Evolutionary conservation across 2,888 invertebrate genomes (phyloP).

Genomic region (Taenaris catops): DNA sequence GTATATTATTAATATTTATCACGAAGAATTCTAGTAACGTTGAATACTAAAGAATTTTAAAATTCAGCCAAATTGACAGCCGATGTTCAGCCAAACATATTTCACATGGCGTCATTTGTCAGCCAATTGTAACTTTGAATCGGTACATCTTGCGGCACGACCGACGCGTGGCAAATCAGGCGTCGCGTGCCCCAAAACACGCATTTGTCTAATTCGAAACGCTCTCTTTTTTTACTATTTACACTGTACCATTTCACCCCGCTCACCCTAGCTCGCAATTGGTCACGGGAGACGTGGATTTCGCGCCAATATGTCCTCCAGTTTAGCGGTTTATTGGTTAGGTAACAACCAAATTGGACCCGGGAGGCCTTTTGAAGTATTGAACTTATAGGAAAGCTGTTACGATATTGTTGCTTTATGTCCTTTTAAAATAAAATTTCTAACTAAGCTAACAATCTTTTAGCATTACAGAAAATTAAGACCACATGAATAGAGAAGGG

Average conservation of each 20-base stretch:
- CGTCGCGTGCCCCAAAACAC: conserved; percentile 73
- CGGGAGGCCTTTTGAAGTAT: conserved; percentile 31
- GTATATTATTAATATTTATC: too few relatives aligned
- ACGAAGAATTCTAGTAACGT: too few relatives aligned
- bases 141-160: conserved; percentile 27
- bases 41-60: too few relatives aligned
- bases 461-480: too few relatives aligned
- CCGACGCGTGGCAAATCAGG: conserved; percentile 44
- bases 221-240: conserved; percentile 69
- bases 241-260: conserved; percentile 43
- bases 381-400: conserved; percentile 10
- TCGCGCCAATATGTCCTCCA: conserved; percentile 61
- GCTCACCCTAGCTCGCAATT: conserved; percentile 57
- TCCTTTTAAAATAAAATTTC: too few relatives aligned
- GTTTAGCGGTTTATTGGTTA: conserved; percentile 58
- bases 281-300: conserved; percentile 62
- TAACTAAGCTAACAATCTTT: too few relatives aligned
- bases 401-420: conserved; percentile 3
- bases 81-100: too few relatives aligned
- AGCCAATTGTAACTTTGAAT: conserved; percentile 7
- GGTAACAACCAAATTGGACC: conserved; percentile 36
- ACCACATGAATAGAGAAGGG: too few relatives aligned
- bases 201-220: conserved; percentile 73
- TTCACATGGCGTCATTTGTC: conserved; percentile 3
- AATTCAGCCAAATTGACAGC: too few relatives aligned